Percentiles rank a stretch among this genome's conserved stretches.
phyloP scores from a whole-genome alignment of 1,140 invertebrate genomes.

The Pectinophora gossypiella region DNA sequence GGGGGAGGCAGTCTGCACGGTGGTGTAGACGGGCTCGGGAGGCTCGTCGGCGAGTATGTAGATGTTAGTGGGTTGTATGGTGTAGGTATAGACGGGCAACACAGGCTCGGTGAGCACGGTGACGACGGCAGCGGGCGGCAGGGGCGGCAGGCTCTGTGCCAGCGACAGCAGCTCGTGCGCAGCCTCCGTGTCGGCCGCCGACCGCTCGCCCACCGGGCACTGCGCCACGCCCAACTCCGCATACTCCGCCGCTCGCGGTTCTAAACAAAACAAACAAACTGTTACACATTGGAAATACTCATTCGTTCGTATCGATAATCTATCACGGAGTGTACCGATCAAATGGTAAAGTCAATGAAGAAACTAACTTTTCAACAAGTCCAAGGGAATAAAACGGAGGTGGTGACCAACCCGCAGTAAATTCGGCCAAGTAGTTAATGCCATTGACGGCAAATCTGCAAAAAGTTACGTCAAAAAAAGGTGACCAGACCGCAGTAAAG shows the following conservation, averaged over 20 bases:
- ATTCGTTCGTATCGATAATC: too few species aligned
- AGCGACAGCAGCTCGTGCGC: constrained; percentile 90
- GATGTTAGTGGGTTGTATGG: constrained; percentile 50
- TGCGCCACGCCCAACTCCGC: constrained; percentile 24
- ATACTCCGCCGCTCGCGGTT: constrained; percentile 24
- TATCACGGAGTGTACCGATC: too few species aligned
- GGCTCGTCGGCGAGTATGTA: constrained; percentile 57
- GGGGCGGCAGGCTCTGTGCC: constrained; percentile 85
- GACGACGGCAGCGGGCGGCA: constrained; percentile 74
- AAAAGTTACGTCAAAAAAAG: too few species aligned
- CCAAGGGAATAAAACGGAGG: too few species aligned
- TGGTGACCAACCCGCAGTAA: too few species aligned
- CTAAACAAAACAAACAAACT: too few species aligned
- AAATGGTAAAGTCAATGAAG: too few species aligned
- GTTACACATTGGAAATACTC: too few species aligned
- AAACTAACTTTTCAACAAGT: too few species aligned
- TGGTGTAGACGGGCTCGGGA: constrained; percentile 36
- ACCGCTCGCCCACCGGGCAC: constrained; percentile 27
- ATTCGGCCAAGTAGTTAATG: too few species aligned
- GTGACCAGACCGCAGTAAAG: too few species aligned
- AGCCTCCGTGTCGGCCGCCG: constrained; percentile 88
- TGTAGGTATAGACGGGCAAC: constrained; percentile 48
- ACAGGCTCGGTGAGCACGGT: constrained; percentile 27
- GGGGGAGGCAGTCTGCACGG: constrained; percentile 26
- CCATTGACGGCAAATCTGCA: too few species aligned